Evolutionary conservation across 2,888 invertebrate genomes (phyloP), one percentile per base, ranked within the genome.

Genomic region (Ichneumon xanthorius): DNA sequence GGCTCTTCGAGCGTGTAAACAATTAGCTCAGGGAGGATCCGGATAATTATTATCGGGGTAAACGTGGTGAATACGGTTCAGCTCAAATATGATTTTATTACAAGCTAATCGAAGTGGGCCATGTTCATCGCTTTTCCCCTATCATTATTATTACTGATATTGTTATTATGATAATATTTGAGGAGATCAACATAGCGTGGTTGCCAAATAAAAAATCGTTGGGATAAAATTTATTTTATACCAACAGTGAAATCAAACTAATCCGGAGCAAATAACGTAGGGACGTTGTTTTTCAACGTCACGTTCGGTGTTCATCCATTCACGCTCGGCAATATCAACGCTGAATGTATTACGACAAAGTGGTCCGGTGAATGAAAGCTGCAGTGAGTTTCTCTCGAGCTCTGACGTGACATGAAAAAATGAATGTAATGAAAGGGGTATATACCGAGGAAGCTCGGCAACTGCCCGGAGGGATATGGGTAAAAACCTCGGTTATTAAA

Each of bases 401-500:
- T 30, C n/a, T 22, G 19, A 33, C 50, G 58, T 73, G 58, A 68
- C 65, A 68, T 73, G 58, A 19, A 58, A 71, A 67, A 79, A 83
- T 83, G 37, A 82, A 70, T 68, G 50, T 79, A 83, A 83, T 68
- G 50, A 79, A 19, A 73, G 58, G n/a, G 22, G 58, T 37, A 61
- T 45, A 48, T 58, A 14, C 58, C 22, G 33, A 75, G 55, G 33
- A 7, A n/a, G 6, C 48, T 48, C 53, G 11, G 16, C 9, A 40
- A 71, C 45, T 63, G 48, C n/a, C 58, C 58, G 37, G 26, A n/a
- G 33, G 50, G 2, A 50, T 61, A 37, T 16, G 58, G 53, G 63
- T 71, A 58, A 73, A 63, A 73, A 83, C 30, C 68, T 73, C 82
- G 68, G 73, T 73, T 73, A 72, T 83, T 70, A 81, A 61, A 61